These are phyloP conservation scores for Xiphorhynchus erythropygius DNA, from an alignment of 2,797 vertebrate species.

Conservation along the genomic window DNA sequence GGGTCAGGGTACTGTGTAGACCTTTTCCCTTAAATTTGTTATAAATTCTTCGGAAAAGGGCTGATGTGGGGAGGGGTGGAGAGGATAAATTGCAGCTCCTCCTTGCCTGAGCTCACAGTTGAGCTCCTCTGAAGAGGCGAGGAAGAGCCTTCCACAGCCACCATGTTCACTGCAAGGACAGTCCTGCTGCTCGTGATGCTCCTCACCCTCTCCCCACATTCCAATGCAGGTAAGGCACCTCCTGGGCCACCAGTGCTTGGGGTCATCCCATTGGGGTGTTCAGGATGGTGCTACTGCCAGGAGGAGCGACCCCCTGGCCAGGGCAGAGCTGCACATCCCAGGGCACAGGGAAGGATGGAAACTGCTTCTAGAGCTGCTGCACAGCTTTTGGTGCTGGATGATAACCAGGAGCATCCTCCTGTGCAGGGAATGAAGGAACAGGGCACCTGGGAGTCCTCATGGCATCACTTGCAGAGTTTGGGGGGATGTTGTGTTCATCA, in stretches of 20 bases:
- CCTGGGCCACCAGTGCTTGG: accelerated
- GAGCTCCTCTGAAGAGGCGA: accelerated
- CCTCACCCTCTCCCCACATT: neutral
- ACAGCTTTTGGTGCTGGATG: neutral
- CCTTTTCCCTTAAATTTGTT: neutral
- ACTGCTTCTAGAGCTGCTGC: neutral
- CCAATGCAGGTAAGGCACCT: neutral
- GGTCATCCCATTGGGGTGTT: accelerated
- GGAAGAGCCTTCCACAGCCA: neutral
- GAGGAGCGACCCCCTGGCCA: neutral
- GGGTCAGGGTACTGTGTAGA: accelerated
- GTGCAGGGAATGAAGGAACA: neutral
- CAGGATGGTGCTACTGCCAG: neutral
- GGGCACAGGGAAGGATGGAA: neutral
- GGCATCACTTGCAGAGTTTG: neutral
- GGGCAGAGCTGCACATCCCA: neutral
- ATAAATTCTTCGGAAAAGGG: neutral
- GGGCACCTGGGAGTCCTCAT: neutral
- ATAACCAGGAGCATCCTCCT: neutral
- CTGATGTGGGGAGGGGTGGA: neutral
- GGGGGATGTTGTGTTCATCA: neutral
- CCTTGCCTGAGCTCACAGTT: neutral
- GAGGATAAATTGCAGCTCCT: neutral
- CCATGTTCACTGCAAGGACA: neutral
- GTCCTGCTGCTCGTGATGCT: neutral